These are phyloP conservation scores for Ceriagrion tenellum DNA, from an alignment of 2,888 invertebrate species.

Conservation along the genomic window DNA sequence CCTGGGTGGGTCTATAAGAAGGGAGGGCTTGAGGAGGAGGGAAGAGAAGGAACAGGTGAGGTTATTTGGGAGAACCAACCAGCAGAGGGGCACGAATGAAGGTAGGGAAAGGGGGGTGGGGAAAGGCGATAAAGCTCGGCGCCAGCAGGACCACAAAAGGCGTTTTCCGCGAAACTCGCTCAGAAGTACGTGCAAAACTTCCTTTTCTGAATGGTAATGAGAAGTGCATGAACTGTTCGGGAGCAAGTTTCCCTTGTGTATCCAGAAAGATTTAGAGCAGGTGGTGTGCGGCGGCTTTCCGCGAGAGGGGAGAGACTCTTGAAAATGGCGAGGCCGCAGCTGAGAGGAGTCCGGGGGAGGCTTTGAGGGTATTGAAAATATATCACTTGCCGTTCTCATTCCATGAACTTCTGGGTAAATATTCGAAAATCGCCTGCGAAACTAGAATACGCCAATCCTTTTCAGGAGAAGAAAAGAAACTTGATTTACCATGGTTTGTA, in stretches of 20 bases:
- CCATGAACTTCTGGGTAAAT: not conserved
- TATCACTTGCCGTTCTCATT: not conserved
- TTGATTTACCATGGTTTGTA: no score
- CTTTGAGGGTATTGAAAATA: not conserved
- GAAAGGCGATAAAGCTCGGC: slow-evolving; percentile 2
- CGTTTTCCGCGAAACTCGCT: slow-evolving; percentile 41
- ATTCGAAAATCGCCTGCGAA: not conserved
- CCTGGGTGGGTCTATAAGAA: not conserved
- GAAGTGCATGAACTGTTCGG: slow-evolving; percentile 46
- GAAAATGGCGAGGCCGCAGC: not conserved
- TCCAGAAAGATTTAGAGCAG: slow-evolving; percentile 46
- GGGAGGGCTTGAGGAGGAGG: no score
- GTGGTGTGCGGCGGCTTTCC: not conserved
- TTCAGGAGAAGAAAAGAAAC: no score
- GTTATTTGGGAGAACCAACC: not conserved
- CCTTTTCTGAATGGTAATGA: slow-evolving; percentile 51
- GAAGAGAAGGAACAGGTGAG: not conserved
- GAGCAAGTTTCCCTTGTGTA: slow-evolving; percentile 57
- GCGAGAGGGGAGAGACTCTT: not conserved
- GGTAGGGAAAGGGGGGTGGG: not conserved
- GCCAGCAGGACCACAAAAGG: slow-evolving; percentile 32
- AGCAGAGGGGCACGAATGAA: not conserved
- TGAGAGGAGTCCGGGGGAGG: not conserved
- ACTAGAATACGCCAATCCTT: not conserved
- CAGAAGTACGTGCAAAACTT: slow-evolving; percentile 48